Conservation (phyloP, 2,113 vertebrate species). For the Daubentonia madagascariensis region DNA sequence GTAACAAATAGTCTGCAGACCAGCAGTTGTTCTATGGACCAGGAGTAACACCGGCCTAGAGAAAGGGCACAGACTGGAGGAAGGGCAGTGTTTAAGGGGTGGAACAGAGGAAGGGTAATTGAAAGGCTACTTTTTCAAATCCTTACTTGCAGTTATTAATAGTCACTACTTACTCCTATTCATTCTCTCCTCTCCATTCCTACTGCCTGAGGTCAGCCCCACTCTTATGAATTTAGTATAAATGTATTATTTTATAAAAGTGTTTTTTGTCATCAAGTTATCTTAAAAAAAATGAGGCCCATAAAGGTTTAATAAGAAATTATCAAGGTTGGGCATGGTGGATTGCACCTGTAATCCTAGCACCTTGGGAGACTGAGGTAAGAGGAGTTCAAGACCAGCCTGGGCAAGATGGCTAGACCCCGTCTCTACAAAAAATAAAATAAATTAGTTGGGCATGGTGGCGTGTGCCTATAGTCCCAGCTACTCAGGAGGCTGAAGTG, state of each 20-base stretch:
- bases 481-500: no score
- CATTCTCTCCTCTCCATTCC: not conserved
- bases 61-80: not conserved
- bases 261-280: not conserved
- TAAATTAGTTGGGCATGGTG: no score
- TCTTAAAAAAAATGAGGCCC: not conserved
- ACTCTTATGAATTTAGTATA: not conserved
- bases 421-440: no score
- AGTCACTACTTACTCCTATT: not conserved
- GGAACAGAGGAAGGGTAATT: not conserved
- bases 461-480: no score
- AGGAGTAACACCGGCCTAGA: not conserved
- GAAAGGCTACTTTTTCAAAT: not conserved
- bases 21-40: no score
- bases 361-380: no score
- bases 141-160: not conserved
- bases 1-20: not conserved
- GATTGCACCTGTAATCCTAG: no score
- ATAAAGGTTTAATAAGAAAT: not conserved
- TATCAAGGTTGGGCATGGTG: not conserved
- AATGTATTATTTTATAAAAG: not conserved
- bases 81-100: not conserved
- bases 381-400: no score
- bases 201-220: not conserved
- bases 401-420: no score